Base-by-base conservation (phyloP, 2,888 invertebrate genomes). In the Dioctria linearis region DNA sequence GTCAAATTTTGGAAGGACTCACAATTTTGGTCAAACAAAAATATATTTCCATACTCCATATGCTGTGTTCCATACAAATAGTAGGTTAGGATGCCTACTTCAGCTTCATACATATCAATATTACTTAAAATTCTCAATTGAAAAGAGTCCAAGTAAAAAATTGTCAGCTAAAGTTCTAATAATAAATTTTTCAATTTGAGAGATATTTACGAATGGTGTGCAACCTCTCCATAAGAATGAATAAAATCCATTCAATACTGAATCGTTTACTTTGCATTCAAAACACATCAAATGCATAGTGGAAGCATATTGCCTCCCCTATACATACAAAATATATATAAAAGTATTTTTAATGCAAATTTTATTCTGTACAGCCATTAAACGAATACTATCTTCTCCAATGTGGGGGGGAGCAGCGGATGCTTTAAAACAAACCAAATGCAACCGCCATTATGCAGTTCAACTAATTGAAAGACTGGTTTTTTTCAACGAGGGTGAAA, bases 191-290 rank as follows among this genome's bases (percentile, higher is more conserved):
- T n/a, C n/a, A n/a, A n/a, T n/a, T 25, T 25, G 25, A 25, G 25
- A 25, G 0, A 25, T 25, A 25, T 0, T 25, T 25, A 25, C 25
- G 25, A 25, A 1, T 40, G 25, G 42, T 11, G 13, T 65, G 65
- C 65, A 65, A 65, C 40, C 65, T 65, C 11, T 25, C 3, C n/a
- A 42, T 42, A 42, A 42, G 65, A 37, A 65, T 40, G 65, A 65
- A 49, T 25, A 9, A 69, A 69, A 46, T 49, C 43, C 69, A 25
- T 25, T 25, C 69, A 49, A 13, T 25, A 43, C 49, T 49, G 37
- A 69, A 49, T 69, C 69, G 43, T 8, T 69, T 46, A 49, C 69
- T 69, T 69, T 69, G 69, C 69, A 69, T 69, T 25, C 69, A 37
- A 51, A 69, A 69, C 43, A 43, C 69, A 69, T 69, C 46, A 69